phyloP scores from a whole-genome alignment of 2,888 invertebrate genomes.

The Penaeus monodon region DNA sequence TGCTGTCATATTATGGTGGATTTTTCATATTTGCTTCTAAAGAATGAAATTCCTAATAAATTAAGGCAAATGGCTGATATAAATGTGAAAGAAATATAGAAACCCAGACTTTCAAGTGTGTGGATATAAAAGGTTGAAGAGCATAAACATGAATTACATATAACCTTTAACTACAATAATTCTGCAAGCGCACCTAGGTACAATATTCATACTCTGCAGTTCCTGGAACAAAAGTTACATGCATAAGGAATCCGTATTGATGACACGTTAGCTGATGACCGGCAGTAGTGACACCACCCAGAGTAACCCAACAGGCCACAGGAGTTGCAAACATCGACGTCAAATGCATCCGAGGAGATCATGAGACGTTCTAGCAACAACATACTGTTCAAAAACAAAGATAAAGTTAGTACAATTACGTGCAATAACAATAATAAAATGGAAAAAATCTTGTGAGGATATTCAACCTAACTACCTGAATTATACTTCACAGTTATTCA shows the following conservation, averaged over 20 bases:
- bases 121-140: no score
- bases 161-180: constrained; percentile 66
- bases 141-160: no score
- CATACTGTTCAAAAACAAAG: constrained; percentile 78
- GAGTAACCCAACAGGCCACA: constrained; percentile 95
- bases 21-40: no score
- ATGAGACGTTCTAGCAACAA: constrained; percentile 95
- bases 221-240: constrained; percentile 97
- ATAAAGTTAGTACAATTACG: background rate
- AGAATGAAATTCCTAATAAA: no score
- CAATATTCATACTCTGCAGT: constrained; percentile 97
- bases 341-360: constrained; percentile 97
- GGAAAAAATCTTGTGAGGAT: no score
- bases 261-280: constrained; percentile 92
- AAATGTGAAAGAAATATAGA: no score
- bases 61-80: no score
- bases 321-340: constrained; percentile 95
- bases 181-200: constrained; percentile 80
- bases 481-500: background rate
- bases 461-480: no score
- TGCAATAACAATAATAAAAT: background rate
- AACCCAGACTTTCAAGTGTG: no score
- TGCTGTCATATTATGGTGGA: no score
- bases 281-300: constrained; percentile 97
- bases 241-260: constrained; percentile 98